Evolutionary conservation across 2,888 invertebrate genomes (phyloP).

Genomic region (Poecilobothrus nobilitatus): DNA sequence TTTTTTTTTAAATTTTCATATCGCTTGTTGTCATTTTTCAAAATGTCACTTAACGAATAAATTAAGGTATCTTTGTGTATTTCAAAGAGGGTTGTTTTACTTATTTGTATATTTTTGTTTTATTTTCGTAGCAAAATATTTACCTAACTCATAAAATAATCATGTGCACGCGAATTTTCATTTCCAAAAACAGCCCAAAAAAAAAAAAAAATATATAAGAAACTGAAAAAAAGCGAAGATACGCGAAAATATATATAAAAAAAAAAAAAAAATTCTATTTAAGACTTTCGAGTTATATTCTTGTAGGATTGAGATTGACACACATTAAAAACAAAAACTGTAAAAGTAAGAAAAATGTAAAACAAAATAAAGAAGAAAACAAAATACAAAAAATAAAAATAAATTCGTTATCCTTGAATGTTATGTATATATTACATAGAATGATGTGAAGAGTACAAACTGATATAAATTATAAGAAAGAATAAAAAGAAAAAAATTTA

Average conservation of each 20-base stretch:
- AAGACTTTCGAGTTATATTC: background rate
- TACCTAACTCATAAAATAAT: conserved; percentile 1
- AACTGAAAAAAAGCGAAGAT: background rate
- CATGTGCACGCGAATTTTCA: conserved; percentile 1
- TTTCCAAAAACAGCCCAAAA: background rate
- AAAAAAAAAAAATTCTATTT: background rate
- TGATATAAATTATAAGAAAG: no score
- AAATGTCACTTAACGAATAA: conserved; percentile 4
- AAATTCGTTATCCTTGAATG: background rate
- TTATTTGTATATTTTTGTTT: no score
- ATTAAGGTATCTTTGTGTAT: background rate
- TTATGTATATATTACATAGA: background rate
- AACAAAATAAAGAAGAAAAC: background rate
- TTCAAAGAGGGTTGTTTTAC: background rate
- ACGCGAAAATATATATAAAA: background rate
- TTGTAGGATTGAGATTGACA: background rate
- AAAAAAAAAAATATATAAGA: background rate
- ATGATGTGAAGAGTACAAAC: no score
- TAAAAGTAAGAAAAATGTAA: background rate
- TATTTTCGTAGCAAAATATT: background rate
- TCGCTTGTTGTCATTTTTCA: background rate
- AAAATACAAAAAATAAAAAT: background rate
- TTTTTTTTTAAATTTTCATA: background rate
- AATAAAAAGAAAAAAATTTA: no score
- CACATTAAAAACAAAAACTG: background rate